phyloP scores from a whole-genome alignment of 2,113 vertebrate species.

The Cervus canadensis region DNA sequence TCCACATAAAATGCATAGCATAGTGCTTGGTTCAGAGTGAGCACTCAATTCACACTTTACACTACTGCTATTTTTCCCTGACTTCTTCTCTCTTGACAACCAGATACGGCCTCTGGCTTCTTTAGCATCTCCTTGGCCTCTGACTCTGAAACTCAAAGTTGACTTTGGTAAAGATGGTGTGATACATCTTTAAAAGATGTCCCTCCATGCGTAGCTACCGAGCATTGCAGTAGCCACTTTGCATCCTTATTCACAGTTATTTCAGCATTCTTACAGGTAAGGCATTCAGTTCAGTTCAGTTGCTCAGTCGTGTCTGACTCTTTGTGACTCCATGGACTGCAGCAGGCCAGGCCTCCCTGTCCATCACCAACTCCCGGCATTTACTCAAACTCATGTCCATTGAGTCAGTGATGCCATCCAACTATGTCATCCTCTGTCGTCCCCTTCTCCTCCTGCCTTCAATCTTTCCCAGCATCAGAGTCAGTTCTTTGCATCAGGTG shows the following conservation, averaged over 20 bases:
- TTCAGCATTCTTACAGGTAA: neutral
- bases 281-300: neutral
- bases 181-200: neutral
- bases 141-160: neutral
- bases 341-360: neutral
- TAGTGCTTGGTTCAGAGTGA: neutral
- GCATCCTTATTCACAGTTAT: neutral
- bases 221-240: neutral
- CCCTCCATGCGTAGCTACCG: neutral
- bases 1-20: neutral
- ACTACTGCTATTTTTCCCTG: rapidly evolving
- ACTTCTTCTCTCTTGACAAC: neutral
- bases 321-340: neutral
- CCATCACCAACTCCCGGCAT: neutral
- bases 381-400: neutral
- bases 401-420: neutral
- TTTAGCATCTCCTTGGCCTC: neutral
- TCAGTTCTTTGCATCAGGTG: neutral
- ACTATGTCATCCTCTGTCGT: neutral
- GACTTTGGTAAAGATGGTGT: neutral
- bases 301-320: neutral
- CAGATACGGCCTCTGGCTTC: neutral
- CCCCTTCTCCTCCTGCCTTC: neutral
- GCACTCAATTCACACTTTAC: neutral
- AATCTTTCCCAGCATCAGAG: neutral